phyloP scores from a whole-genome alignment of 1,140 invertebrate genomes.

The Diorhabda elongata region DNA sequence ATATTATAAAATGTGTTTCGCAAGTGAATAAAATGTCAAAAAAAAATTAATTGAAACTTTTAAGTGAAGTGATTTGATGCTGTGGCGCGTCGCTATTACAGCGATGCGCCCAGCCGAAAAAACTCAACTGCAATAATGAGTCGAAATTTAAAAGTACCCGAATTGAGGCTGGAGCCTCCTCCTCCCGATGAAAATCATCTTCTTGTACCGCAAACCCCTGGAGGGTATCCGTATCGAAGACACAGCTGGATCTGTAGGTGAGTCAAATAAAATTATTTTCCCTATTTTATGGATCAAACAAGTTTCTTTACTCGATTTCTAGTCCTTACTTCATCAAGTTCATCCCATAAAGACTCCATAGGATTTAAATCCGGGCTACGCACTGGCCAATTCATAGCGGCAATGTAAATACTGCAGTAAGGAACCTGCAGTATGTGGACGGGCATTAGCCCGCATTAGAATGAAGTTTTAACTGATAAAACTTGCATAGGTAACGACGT shows the following conservation, averaged over 20 bases:
- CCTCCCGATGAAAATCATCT: constrained; percentile 44
- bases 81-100: not conserved
- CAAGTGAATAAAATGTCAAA: too few relatives aligned
- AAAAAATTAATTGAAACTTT: too few relatives aligned
- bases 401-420: too few relatives aligned
- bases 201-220: constrained; percentile 42
- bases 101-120: constrained; percentile 24
- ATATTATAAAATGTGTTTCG: too few relatives aligned
- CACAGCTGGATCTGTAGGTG: constrained; percentile 50
- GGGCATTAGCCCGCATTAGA: too few relatives aligned
- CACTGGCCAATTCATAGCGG: too few relatives aligned
- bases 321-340: not conserved
- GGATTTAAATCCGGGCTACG: not conserved
- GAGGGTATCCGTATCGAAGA: constrained; percentile 36
- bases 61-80: not conserved
- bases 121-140: constrained; percentile 32
- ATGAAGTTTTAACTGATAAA: too few relatives aligned
- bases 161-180: constrained; percentile 45
- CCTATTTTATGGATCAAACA: too few relatives aligned
- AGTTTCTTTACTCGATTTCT: not conserved
- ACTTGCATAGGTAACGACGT: too few relatives aligned
- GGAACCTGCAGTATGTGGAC: too few relatives aligned
- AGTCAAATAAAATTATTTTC: constrained; percentile 20
- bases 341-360: not conserved
- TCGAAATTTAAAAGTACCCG: constrained; percentile 47